Base-by-base conservation (phyloP, 1,140 invertebrate species). In the Drosophila tropicalis region DNA sequence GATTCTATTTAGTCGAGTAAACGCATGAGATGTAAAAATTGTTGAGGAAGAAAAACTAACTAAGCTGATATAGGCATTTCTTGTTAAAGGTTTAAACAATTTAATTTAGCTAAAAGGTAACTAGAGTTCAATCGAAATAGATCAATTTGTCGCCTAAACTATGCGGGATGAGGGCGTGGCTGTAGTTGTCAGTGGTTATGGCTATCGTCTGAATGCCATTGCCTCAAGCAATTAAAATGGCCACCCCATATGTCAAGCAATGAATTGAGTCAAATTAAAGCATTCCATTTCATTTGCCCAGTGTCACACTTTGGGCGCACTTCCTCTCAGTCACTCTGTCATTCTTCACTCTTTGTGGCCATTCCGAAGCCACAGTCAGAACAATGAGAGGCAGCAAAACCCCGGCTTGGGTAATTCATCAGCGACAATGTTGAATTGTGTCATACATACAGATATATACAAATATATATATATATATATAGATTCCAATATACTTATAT, bases 211-310 rank as follows among this genome's bases (percentile, higher is more conserved):
- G 67, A 78, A 78, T 78, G 81, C 69, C 56, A 77, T 57, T 71
- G 81, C 69, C 56, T 81, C 62, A 39, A 72, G 70, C 83, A 86
- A 86, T 86, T 86, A 86, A 86, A 73, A 76, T 62, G 70, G 83
- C 83, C 84, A 87, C 83, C 83, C 83, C 83, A 80, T 80, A 86
- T 86, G 83, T 87, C 83, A 86, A 86, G 73, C 72, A 60, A 60
- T 81, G 83, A 86, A 86, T 89, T 86, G 84, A 86, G 84, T 84
- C 83, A 86, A 86, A 86, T 86, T 86, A 83, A 87, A 86, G 84
- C 84, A 86, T 86, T 87, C 83, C 83, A 86, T 83, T 87, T 87
- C 70, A 83, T 79, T 81, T 67, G 83, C 68, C 68, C 64, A 86
- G 81, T 87, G 83, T 86, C 83, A 86, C 83, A 86, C 83, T 86